These are phyloP conservation scores for Caenorhabditis imperialis DNA, from an alignment of 2,888 invertebrate species.

Conservation along the genomic window DNA sequence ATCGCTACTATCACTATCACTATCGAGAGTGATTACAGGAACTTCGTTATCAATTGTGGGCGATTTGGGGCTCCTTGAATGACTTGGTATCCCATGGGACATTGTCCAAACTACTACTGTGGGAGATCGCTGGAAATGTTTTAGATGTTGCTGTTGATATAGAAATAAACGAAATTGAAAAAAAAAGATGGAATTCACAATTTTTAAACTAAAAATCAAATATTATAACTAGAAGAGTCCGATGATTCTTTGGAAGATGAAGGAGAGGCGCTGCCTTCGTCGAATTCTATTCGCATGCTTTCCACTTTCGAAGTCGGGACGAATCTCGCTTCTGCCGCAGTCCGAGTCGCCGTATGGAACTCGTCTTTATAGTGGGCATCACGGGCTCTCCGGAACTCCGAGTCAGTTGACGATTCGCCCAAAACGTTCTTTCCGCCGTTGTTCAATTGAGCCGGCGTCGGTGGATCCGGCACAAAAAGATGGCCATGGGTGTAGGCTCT, in stretches of 20 bases:
- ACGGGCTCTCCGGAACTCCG: constrained; percentile 21
- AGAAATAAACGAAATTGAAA: no score
- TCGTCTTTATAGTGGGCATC: constrained; percentile 45
- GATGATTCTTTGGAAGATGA: constrained; percentile 11
- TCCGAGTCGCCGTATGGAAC: constrained; percentile 12
- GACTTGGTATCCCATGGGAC: no score
- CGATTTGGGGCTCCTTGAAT: no score
- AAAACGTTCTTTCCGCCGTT: background rate
- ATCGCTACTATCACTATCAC: no score
- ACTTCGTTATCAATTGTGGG: no score
- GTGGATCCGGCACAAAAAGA: constrained; percentile 63
- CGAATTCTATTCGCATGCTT: constrained; percentile 41
- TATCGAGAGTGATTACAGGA: no score
- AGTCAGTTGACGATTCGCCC: constrained; percentile 3
- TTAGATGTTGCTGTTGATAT: no score
- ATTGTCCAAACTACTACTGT: no score
- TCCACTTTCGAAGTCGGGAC: background rate
- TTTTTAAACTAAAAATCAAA: constrained; percentile 5
- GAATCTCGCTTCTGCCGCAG: no score
- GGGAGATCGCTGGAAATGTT: no score
- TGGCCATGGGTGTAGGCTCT: constrained; percentile 63
- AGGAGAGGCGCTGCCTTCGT: constrained; percentile 2
- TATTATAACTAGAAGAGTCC: background rate
- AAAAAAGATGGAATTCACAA: background rate
- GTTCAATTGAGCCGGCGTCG: constrained; percentile 46